phyloP scores from a whole-genome alignment of 2,888 invertebrate species.

The Drosophila suboccidentalis region DNA sequence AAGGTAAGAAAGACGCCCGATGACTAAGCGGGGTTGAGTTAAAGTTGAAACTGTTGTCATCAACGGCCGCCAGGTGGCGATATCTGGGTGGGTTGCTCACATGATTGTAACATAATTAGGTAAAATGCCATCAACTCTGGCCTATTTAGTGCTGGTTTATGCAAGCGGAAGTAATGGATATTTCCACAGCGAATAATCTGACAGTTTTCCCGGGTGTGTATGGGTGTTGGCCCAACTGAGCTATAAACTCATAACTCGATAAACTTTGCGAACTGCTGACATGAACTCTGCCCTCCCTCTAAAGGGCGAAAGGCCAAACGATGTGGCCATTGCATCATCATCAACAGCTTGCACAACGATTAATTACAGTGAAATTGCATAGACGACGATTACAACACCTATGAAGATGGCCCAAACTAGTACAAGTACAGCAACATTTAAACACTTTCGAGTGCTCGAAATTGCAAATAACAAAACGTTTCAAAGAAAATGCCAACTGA shows the following conservation, averaged over 20 bases:
- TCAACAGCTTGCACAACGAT: constrained; percentile 55
- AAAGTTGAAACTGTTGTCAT: constrained; percentile 19
- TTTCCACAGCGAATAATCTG: constrained; percentile 19
- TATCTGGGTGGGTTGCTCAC: constrained; percentile 39
- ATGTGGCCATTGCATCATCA: constrained; percentile 53
- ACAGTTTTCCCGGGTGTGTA: constrained; percentile 4
- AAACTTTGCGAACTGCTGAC: constrained; percentile 32
- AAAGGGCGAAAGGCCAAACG: constrained; percentile 21
- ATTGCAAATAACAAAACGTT: constrained; percentile 41
- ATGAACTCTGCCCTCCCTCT: constrained; percentile 32
- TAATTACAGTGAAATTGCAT: constrained; percentile 56
- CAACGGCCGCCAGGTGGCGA: constrained; percentile 37
- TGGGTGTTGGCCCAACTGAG: not conserved
- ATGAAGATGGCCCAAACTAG: constrained; percentile 2
- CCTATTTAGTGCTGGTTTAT: constrained; percentile 60
- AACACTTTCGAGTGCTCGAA: constrained; percentile 28
- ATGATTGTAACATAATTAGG: constrained; percentile 68
- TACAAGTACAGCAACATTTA: constrained; percentile 30
- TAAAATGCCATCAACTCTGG: constrained; percentile 67
- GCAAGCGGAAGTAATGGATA: constrained; percentile 61
- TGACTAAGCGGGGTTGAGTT: constrained; percentile 44
- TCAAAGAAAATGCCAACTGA: constrained; percentile 47
- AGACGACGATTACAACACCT: constrained; percentile 22
- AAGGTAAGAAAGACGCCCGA: constrained; percentile 16
- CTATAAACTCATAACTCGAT: constrained; percentile 32